phyloP scores from a whole-genome alignment of 30 jellyfish, hydroid and myxozoan species.

The Aurelia aurita region DNA sequence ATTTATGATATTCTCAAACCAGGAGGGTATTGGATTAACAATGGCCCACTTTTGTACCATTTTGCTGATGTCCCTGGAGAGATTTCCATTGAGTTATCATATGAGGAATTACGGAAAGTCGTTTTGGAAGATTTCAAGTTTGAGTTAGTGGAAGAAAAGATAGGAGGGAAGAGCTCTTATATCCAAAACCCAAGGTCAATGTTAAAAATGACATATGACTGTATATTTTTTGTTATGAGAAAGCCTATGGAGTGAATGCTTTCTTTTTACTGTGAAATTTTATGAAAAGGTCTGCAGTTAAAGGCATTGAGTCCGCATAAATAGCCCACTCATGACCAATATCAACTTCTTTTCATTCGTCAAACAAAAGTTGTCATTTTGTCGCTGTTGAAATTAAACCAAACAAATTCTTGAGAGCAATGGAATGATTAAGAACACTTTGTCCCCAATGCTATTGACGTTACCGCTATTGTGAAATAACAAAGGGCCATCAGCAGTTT shows the following conservation, averaged over 20 bases:
- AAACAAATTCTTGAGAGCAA: too few species aligned
- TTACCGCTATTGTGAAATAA: too few species aligned
- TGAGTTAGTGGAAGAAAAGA: constrained; percentile 70
- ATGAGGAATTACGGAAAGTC: constrained; percentile 83
- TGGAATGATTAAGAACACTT: too few species aligned
- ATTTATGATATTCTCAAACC: constrained; percentile 80
- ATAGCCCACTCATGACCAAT: too few species aligned
- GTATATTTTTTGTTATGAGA: constrained; percentile 93
- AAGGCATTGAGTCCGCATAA: too few species aligned
- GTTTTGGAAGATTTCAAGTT: constrained; percentile 75
- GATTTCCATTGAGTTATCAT: constrained; percentile 82
- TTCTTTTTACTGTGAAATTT: too few species aligned
- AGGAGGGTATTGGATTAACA: constrained; percentile 98
- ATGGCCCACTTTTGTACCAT: constrained; percentile 98
- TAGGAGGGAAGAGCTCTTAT: constrained; percentile 64
- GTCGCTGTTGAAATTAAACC: too few species aligned
- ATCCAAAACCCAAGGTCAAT: constrained; percentile 82
- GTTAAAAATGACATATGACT: constrained; percentile 75
- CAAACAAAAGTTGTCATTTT: too few species aligned
- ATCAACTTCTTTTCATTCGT: too few species aligned
- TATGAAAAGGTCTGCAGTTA: too few species aligned
- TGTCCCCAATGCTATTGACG: too few species aligned
- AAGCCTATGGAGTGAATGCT: constrained; percentile 28
- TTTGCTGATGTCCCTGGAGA: constrained; percentile 91
- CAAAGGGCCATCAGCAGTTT: too few species aligned